Evolutionary conservation across 2,113 vertebrate genomes (phyloP).

Genomic region (Spermophilus dauricus): DNA sequence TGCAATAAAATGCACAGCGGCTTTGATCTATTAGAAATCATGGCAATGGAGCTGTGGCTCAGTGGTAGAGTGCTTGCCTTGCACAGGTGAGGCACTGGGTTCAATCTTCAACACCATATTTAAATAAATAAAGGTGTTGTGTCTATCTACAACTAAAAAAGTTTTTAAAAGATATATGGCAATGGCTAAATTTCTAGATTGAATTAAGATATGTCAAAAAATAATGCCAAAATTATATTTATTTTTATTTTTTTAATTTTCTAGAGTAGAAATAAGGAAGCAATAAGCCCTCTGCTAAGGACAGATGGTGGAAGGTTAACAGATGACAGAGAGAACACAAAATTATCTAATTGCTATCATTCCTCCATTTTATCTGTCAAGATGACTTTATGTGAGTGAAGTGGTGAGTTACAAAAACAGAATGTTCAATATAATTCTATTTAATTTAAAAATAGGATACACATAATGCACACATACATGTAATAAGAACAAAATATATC

Average conservation of each 20-base stretch:
- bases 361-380: slow-evolving; percentile 40
- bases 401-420: slow-evolving; percentile 42
- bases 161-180: background rate
- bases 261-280: slow-evolving; percentile 61
- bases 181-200: slow-evolving; percentile 8
- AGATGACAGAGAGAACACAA: slow-evolving; percentile 56
- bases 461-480: background rate
- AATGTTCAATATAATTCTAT: slow-evolving; percentile 32
- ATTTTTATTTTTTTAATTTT: background rate
- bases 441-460: background rate
- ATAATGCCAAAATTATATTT: slow-evolving; percentile 16
- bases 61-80: no score
- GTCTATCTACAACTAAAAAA: no score
- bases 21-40: background rate
- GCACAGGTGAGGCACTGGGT: no score
- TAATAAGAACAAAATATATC: background rate
- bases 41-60: background rate
- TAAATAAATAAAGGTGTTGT: no score
- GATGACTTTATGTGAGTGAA: slow-evolving; percentile 55
- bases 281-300: slow-evolving; percentile 64
- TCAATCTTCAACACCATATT: no score
- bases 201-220: slow-evolving; percentile 45
- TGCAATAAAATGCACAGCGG: background rate
- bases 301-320: slow-evolving; percentile 75
- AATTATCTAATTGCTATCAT: background rate